These are phyloP conservation scores for Paramormyrops hopkinsi DNA, from an alignment of 2,797 vertebrate genomes.

Conservation along the genomic window DNA sequence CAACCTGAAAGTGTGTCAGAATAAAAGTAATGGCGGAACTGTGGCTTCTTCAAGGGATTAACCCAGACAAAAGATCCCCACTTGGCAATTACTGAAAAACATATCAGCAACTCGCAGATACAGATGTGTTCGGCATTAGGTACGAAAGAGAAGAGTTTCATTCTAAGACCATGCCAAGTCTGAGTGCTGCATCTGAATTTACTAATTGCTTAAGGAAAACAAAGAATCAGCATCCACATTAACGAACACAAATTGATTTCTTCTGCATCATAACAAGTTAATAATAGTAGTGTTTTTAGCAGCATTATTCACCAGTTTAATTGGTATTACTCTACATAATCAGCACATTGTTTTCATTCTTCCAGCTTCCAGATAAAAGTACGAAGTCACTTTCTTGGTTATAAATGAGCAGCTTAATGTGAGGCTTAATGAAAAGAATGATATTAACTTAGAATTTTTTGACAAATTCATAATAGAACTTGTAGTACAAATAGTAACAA, in stretches of 20 bases:
- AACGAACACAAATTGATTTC: neutral
- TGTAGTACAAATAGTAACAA: slow-evolving; percentile 30
- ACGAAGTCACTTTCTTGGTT: neutral
- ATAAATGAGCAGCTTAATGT: neutral
- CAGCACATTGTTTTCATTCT: neutral
- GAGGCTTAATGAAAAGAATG: neutral
- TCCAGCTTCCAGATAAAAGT: neutral
- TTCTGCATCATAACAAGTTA: neutral
- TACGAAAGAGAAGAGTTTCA: neutral
- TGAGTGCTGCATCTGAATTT: neutral
- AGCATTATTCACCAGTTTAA: neutral
- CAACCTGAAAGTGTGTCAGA: neutral
- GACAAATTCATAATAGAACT: neutral
- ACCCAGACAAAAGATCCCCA: neutral
- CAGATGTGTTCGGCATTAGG: neutral
- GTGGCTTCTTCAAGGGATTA: neutral
- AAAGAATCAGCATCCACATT: neutral
- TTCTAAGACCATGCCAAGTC: neutral
- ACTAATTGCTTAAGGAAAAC: neutral
- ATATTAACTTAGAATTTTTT: neutral
- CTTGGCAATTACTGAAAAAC: neutral
- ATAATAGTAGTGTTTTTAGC: neutral
- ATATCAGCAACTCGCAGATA: neutral
- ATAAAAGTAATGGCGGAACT: neutral
- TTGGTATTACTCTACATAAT: neutral